phyloP scores from a whole-genome alignment of 2,888 invertebrate species.

The Priocnemis perturbator region DNA sequence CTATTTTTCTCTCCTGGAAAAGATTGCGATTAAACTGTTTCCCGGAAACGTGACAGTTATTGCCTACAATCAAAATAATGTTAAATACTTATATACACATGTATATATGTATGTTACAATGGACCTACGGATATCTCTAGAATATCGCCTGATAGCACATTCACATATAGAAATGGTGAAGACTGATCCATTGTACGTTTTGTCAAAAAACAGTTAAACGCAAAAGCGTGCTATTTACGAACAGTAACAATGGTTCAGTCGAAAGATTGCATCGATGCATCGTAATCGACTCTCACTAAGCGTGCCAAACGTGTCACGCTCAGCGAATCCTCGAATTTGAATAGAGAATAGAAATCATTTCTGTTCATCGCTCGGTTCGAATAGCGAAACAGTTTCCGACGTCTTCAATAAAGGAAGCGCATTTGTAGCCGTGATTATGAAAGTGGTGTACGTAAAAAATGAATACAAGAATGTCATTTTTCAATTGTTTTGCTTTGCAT shows the following conservation, averaged over 20 bases:
- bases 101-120: constrained; percentile 47
- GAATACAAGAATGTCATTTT: too few species aligned
- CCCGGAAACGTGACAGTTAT: constrained; percentile 16
- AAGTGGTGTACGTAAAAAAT: too few species aligned
- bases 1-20: too few species aligned
- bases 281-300: constrained; percentile 29
- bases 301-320: neutral
- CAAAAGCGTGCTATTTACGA: neutral
- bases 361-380: constrained; percentile 34
- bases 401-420: too few species aligned
- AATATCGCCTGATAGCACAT: constrained; percentile 49
- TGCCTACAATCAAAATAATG: constrained; percentile 31
- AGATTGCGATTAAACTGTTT: constrained; percentile 31
- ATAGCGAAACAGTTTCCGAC: too few species aligned
- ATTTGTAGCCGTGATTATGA: too few species aligned
- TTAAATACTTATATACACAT: constrained; percentile 22
- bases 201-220: neutral
- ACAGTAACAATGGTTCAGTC: constrained; percentile 22
- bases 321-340: constrained; percentile 31
- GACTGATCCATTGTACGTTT: constrained; percentile 30
- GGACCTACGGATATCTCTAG: constrained; percentile 51
- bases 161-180: constrained; percentile 44
- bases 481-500: too few species aligned
- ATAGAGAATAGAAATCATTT: constrained; percentile 45
- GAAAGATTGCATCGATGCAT: constrained; percentile 5